A percentile compares a stretch with the other conserved stretches of the same genome.
phyloP scores from a whole-genome alignment of 2,888 invertebrate genomes.

The Drosophila suboccidentalis region DNA sequence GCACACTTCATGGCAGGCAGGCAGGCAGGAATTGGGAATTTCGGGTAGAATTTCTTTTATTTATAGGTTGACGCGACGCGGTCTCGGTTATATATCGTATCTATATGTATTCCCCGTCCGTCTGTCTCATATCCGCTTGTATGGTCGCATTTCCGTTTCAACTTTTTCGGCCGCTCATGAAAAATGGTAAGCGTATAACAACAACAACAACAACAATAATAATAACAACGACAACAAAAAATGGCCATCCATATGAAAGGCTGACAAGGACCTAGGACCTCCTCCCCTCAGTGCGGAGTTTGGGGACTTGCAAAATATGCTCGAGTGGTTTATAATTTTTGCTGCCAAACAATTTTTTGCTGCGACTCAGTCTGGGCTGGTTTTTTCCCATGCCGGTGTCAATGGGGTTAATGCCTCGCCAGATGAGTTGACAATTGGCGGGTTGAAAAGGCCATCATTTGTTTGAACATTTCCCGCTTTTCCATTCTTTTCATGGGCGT shows the following conservation, averaged over 20 bases:
- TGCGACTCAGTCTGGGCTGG: slow-evolving; percentile 41
- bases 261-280: slow-evolving; percentile 3
- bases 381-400: slow-evolving; percentile 38
- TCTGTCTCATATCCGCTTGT: slow-evolving; percentile 75
- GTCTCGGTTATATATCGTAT: slow-evolving; percentile 63
- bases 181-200: slow-evolving; percentile 53
- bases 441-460: slow-evolving; percentile 66
- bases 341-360: slow-evolving; percentile 66
- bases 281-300: background rate
- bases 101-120: slow-evolving; percentile 45
- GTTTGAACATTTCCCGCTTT: slow-evolving; percentile 56
- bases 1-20: slow-evolving; percentile 52
- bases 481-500: slow-evolving; percentile 43
- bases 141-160: slow-evolving; percentile 82
- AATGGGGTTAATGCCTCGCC: slow-evolving; percentile 68
- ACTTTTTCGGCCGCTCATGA: slow-evolving; percentile 63
- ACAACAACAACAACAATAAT: slow-evolving; percentile 3
- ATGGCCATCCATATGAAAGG: slow-evolving; percentile 42
- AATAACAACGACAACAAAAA: slow-evolving; percentile 19
- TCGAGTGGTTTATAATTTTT: slow-evolving; percentile 76
- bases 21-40: slow-evolving; percentile 56
- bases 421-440: slow-evolving; percentile 71
- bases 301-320: slow-evolving; percentile 71
- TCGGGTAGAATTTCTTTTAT: slow-evolving; percentile 63
- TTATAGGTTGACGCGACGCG: slow-evolving; percentile 71